These are phyloP conservation scores for Hydrotaea cyrtoneurina DNA, from an alignment of 2,888 invertebrate genomes.

Conservation along the genomic window DNA sequence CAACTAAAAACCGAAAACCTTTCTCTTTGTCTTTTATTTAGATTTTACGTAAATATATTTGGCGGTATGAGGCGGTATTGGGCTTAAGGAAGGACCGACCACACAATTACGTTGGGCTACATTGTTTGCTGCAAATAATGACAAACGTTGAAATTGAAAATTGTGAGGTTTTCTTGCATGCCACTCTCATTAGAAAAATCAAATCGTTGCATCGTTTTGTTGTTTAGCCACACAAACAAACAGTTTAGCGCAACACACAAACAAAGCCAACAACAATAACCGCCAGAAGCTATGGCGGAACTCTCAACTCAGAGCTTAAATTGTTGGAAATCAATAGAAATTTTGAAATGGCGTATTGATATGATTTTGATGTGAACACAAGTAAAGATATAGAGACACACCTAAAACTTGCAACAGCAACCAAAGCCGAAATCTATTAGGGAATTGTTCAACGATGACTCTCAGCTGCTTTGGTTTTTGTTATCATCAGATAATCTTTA, in stretches of 20 bases:
- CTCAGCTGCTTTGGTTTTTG: neutral
- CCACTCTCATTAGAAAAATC: slow-evolving; percentile 28
- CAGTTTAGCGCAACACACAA: too few relatives aligned
- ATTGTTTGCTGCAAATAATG: slow-evolving; percentile 39
- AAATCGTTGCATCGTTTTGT: neutral
- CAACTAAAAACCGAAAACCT: neutral
- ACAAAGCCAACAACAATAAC: slow-evolving; percentile 37
- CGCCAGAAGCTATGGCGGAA: slow-evolving; percentile 56
- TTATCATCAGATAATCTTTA: neutral
- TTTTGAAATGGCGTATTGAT: slow-evolving; percentile 13
- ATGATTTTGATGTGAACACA: slow-evolving; percentile 13
- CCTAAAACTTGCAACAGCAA: neutral
- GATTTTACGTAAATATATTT: neutral
- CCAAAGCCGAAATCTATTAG: neutral
- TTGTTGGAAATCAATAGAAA: slow-evolving; percentile 55
- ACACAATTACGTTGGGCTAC: slow-evolving; percentile 31
- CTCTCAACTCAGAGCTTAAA: neutral
- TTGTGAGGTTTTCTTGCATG: neutral
- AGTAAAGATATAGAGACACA: neutral
- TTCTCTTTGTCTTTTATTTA: slow-evolving; percentile 32
- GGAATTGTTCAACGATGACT: neutral
- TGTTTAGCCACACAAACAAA: slow-evolving; percentile 1
- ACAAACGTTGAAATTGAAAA: slow-evolving; percentile 25
- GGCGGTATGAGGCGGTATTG: neutral
- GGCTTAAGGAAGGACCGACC: slow-evolving; percentile 8